Evolutionary conservation across 2,113 vertebrate species (phyloP).

Genomic region (Sinocyclocheilus anophthalmus): DNA sequence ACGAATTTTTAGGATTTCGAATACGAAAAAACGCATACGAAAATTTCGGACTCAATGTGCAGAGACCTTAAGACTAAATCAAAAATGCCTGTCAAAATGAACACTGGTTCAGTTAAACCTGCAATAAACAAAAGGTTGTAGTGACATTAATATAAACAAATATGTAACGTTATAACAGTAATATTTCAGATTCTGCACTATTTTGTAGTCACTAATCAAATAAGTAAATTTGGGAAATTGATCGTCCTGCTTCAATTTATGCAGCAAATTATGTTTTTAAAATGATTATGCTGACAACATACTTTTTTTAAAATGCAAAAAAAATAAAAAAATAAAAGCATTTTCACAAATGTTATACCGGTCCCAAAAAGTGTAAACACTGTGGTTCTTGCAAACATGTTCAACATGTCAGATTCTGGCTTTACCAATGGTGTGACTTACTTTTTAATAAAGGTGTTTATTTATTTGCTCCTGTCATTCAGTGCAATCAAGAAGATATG

Average conservation of each 20-base stretch:
- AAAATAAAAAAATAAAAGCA: neutral
- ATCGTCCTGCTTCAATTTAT: neutral
- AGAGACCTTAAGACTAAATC: too few species aligned
- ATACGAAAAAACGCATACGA: too few species aligned
- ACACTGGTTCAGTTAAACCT: neutral
- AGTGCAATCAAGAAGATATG: neutral
- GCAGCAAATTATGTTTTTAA: neutral
- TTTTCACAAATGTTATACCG: neutral
- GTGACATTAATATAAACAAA: neutral
- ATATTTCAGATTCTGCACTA: neutral
- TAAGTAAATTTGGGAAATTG: neutral
- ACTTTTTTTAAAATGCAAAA: neutral
- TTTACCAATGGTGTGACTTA: neutral
- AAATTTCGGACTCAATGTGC: too few species aligned
- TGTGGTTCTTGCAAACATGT: neutral
- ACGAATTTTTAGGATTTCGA: too few species aligned
- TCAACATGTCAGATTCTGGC: neutral
- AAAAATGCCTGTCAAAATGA: too few species aligned
- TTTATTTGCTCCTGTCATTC: neutral
- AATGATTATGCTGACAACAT: neutral
- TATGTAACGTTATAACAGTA: neutral
- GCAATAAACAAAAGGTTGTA: neutral
- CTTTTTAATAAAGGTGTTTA: neutral
- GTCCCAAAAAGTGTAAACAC: neutral
- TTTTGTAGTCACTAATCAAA: neutral